phyloP scores from a whole-genome alignment of 1,140 invertebrate genomes.

The Ceratoteleas bidentatus region DNA sequence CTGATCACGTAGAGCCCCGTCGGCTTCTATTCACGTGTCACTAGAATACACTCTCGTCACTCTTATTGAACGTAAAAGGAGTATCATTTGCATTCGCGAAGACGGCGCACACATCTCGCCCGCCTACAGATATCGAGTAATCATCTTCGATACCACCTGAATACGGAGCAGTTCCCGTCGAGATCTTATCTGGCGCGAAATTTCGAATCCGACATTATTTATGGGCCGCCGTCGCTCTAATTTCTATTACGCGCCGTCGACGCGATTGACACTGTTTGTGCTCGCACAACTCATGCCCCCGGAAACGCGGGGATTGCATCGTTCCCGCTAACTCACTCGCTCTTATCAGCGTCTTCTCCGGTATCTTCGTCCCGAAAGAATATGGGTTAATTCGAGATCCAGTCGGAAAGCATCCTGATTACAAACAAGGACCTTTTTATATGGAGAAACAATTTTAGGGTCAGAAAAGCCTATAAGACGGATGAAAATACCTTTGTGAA shows the following conservation, averaged over 20 bases:
- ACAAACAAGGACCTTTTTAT: too few relatives aligned
- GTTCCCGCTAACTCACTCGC: too few relatives aligned
- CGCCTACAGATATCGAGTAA: conserved; percentile 45
- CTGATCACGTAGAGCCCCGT: conserved; percentile 71
- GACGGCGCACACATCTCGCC: conserved; percentile 17
- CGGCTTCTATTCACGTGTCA: conserved; percentile 71
- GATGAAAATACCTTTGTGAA: too few relatives aligned
- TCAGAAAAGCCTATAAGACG: too few relatives aligned
- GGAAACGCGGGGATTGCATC: too few relatives aligned
- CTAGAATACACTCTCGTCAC: conserved; percentile 65
- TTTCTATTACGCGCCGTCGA: conserved; percentile 20
- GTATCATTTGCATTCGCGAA: conserved; percentile 61
- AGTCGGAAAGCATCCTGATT: too few relatives aligned
- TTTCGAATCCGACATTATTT: conserved; percentile 46
- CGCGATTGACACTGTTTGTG: neutral
- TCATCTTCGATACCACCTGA: conserved; percentile 56
- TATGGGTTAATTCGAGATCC: too few relatives aligned
- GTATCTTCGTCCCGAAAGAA: too few relatives aligned
- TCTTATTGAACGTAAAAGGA: conserved; percentile 57
- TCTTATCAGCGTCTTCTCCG: too few relatives aligned
- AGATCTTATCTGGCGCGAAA: conserved; percentile 52
- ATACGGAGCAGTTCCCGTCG: conserved; percentile 45
- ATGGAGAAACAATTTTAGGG: too few relatives aligned
- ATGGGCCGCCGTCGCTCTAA: conserved; percentile 35
- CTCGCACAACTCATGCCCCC: neutral